Evolutionary conservation across 2,888 invertebrate species (phyloP).

Genomic region (Ypsolopha scabrella): DNA sequence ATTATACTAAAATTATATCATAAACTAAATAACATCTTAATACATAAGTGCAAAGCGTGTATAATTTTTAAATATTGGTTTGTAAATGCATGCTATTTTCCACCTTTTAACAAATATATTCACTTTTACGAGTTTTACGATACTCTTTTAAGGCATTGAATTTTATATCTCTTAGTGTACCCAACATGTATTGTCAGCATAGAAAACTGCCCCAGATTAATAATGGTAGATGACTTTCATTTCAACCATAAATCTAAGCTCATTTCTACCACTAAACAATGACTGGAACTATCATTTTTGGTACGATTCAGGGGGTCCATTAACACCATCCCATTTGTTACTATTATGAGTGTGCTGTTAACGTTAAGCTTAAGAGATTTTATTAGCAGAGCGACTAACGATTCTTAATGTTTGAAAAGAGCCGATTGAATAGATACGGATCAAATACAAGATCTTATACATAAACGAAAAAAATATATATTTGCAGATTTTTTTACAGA

Average conservation of each 20-base stretch:
- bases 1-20: too few relatives aligned
- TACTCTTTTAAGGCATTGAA: not conserved
- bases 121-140: not conserved
- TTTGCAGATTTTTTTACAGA: not conserved
- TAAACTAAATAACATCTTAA: too few relatives aligned
- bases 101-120: not conserved
- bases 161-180: not conserved
- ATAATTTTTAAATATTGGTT: too few relatives aligned
- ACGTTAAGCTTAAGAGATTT: not conserved
- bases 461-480: too few relatives aligned
- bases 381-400: not conserved
- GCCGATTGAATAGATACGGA: too few relatives aligned
- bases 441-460: too few relatives aligned
- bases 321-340: constrained; percentile 21
- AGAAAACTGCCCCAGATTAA: not conserved
- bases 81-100: too few relatives aligned
- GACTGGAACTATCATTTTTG: constrained; percentile 34
- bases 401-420: not conserved
- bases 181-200: not conserved
- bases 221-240: constrained; percentile 37
- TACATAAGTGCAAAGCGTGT: too few relatives aligned
- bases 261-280: constrained; percentile 26
- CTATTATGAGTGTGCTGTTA: not conserved
- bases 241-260: constrained; percentile 28
- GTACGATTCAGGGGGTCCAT: constrained; percentile 27